Base-by-base conservation (phyloP, 2,113 vertebrate species). In the Pyrgilauda ruficollis region DNA sequence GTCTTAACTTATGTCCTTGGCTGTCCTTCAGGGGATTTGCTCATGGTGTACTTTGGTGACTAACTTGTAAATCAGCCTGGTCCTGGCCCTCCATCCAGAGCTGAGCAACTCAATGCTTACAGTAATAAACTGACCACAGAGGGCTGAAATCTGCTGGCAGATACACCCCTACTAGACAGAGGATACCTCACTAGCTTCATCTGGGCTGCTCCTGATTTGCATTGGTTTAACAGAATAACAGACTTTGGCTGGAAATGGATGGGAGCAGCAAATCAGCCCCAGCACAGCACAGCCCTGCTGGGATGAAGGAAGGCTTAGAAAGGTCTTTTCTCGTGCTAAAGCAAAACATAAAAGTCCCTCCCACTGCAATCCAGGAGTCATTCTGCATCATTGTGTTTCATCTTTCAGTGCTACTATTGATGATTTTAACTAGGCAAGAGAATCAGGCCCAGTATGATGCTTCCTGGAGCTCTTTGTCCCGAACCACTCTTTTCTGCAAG, bases 171-270 rank as follows among this genome's bases (percentile, higher is more conserved):
- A 7, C n/a, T 17, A 81, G 72, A 77, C 67, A 49, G 28, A 43
- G 81, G 43, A 74, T 76, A 79, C 15, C 39, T 80, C 59, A 75
- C 35, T 35, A 55, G 2, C 59, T 92, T 90, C 61, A 16, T 63
- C 69, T 66, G 58, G 64, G 41, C 90, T 69, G 80, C 31, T 94
- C n/a, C 73, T 96, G 68, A 96, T 97, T 96, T 96, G 92, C 94
- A 95, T 94, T 94, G 86, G 83, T 93, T 95, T 96, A 96, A 96
- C 92, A 75, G 87, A 95, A 92, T 94, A 95, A 94, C 88, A 94
- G 85, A 84, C 80, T 92, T 78, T 64, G 73, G 1, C 79, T 96
- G 73, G 79, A 94, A 90, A 84, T 64, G 76, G 76, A 70, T 5
- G 2, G 1, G 6, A 94, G 18, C 35, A 88, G 52, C 52, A 89